These are phyloP conservation scores for Meloidogyne hapla DNA, from an alignment of 1,140 invertebrate genomes.

Conservation along the genomic window DNA sequence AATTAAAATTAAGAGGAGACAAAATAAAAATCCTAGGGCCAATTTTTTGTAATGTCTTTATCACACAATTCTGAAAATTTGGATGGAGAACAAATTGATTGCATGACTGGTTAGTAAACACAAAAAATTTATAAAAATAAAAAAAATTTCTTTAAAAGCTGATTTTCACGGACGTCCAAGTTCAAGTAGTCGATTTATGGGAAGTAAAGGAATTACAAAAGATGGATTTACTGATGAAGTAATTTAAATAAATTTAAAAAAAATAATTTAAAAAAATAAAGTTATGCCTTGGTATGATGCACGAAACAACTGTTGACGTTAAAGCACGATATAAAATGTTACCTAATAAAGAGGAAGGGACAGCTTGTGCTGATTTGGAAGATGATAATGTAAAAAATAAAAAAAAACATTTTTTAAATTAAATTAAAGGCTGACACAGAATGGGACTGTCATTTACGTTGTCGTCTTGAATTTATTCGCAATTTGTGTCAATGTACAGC, in stretches of 20 bases:
- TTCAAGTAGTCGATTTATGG: slow-evolving; percentile 59
- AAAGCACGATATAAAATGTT: slow-evolving; percentile 61
- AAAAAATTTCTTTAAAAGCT: slow-evolving; percentile 40
- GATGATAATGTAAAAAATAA: slow-evolving; percentile 53
- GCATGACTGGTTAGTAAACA: slow-evolving; percentile 32
- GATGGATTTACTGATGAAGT: slow-evolving; percentile 63
- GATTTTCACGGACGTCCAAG: slow-evolving; percentile 62
- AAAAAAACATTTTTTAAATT: not conserved
- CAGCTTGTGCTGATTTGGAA: slow-evolving; percentile 53
- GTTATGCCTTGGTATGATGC: slow-evolving; percentile 56
- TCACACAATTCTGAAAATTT: slow-evolving; percentile 61
- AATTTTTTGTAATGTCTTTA: slow-evolving; percentile 58
- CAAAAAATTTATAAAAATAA: not conserved
- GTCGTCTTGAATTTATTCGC: slow-evolving; percentile 59
- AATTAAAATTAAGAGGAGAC: not conserved
- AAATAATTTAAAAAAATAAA: slow-evolving; percentile 30
- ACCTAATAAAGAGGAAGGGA: slow-evolving; percentile 61
- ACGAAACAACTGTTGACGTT: slow-evolving; percentile 61
- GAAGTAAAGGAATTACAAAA: slow-evolving; percentile 57
- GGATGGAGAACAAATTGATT: slow-evolving; percentile 48
- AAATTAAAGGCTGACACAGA: not conserved
- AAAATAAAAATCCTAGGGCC: slow-evolving; percentile 36
- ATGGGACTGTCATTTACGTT: slow-evolving; percentile 53
- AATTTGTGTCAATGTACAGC: slow-evolving; percentile 48
- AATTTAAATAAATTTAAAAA: not conserved